Base-by-base conservation (phyloP, 2,888 invertebrate genomes). In the Pristionchus mayeri region DNA sequence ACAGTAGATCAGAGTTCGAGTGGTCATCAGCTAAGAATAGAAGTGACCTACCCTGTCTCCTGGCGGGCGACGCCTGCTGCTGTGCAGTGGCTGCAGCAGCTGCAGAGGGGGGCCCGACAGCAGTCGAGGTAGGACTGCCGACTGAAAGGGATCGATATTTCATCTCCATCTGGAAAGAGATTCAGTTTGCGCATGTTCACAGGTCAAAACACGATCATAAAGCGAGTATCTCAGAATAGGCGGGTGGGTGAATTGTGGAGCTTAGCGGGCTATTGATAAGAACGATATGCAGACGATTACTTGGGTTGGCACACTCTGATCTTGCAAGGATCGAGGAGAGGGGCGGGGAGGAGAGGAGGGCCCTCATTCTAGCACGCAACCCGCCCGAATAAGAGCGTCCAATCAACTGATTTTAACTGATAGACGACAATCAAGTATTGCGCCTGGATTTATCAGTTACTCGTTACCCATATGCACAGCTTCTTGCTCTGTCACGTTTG, bases 81-180 rank as follows among this genome's bases (percentile, higher is more conserved):
- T 21, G 40, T 18, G 63, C 63, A 60, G 57, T 30, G 24, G 57
- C 57, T 13, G 71, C 71, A 7, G 71, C 71, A 30, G 71, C 71
- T 18, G 71, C 71, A 18, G 71, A 16, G 40, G 71, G 40, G 24
- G 71, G 40, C 2, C 40, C 40, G n/a, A 24, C 24, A 6, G 3
- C 13, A 21, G 40, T 21, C 50, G 76, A 78, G 2, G 76, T 78
- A 0, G 76, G 76, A 30, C 76, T 78, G 50, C 76, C 76, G 76
- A 78, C 76, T 78, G 76, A 48, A 78, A 78, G 71, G 21, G 71
- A 71, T 71, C 71, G 71, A 44, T 71, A 71, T 71, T 71, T 71
- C 71, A 71, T 71, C n/a, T 16, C 54, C n/a, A n/a, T 21, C 54
- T 54, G 54, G n/a, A 54, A 54, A 4, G 4, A 44, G 44, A 54